phyloP scores from a whole-genome alignment of 92 coral and sea anemone species.

The Pocillopora grandis region DNA sequence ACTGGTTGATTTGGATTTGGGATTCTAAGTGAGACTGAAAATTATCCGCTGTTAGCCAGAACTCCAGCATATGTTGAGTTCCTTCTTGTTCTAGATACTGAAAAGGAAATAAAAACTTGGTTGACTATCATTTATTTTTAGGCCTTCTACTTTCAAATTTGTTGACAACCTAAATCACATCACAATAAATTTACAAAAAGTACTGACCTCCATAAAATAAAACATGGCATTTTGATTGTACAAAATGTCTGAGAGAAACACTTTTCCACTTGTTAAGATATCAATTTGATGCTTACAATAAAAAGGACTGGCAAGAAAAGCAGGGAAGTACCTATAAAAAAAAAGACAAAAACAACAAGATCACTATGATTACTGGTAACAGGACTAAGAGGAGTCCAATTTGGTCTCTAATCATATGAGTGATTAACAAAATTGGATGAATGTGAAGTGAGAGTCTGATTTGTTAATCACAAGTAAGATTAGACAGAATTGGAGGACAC shows the following conservation, averaged over 20 bases:
- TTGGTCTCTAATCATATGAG: too few relatives aligned
- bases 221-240: conserved; percentile 95
- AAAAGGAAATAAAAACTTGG: background rate
- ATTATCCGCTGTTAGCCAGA: conserved; percentile 94
- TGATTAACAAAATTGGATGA: too few relatives aligned
- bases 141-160: background rate
- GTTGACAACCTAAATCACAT: background rate
- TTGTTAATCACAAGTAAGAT: too few relatives aligned
- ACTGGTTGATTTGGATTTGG: conserved; percentile 72
- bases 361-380: too few relatives aligned
- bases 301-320: conserved; percentile 80
- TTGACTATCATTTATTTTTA: background rate
- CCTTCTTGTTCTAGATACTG: conserved; percentile 94
- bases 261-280: conserved; percentile 88
- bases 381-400: too few relatives aligned
- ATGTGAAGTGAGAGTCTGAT: too few relatives aligned
- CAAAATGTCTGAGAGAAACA: conserved; percentile 90
- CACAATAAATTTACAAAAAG: background rate
- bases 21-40: conserved; percentile 78
- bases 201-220: conserved; percentile 95
- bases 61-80: conserved; percentile 88
- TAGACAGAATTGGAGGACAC: too few relatives aligned
- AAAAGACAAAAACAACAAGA: background rate
- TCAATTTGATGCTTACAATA: conserved; percentile 95
- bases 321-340: conserved; percentile 77